Percentiles rank a stretch among this genome's conserved stretches.
Evolutionary conservation across 2,888 invertebrate species (phyloP).

Genomic region (Temnothorax ravouxi): DNA sequence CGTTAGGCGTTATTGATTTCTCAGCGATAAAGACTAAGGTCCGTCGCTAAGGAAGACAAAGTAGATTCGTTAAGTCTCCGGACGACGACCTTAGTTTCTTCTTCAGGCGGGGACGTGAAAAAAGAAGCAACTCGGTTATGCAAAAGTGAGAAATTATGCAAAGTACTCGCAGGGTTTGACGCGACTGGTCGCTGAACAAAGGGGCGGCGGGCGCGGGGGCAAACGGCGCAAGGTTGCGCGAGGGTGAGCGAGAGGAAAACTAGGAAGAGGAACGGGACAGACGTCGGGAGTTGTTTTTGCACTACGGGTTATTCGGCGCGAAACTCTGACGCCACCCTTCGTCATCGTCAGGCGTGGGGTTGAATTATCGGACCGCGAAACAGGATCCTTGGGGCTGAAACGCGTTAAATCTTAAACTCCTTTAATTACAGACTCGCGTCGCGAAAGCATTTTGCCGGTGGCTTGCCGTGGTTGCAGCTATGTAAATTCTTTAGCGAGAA

Average conservation of each 20-base stretch:
- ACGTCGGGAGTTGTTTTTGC: conserved; percentile 70
- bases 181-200: conserved; percentile 61
- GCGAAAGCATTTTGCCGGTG: conserved; percentile 58
- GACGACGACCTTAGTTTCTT: conserved; percentile 51
- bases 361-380: conserved; percentile 72
- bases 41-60: conserved; percentile 25
- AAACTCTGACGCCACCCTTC: conserved; percentile 71
- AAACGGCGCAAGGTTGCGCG: conserved; percentile 13
- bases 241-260: conserved; percentile 13
- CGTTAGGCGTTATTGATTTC: conserved; percentile 29
- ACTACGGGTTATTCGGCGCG: conserved; percentile 68
- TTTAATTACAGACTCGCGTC: conserved; percentile 69
- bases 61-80: conserved; percentile 42
- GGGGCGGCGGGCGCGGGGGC: conserved; percentile 17
- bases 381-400: conserved; percentile 67
- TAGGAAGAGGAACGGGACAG: conserved; percentile 24
- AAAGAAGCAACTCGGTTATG: conserved; percentile 70
- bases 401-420: conserved; percentile 73
- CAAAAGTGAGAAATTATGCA: conserved; percentile 76
- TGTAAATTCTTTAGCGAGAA: conserved; percentile 65
- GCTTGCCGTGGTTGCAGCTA: conserved; percentile 53
- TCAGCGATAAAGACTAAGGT: not conserved
- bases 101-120: conserved; percentile 37
- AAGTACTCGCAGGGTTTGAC: conserved; percentile 71
- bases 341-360: conserved; percentile 60